phyloP scores from a whole-genome alignment of 2,797 vertebrate genomes.

The Cossypha polioptera region DNA sequence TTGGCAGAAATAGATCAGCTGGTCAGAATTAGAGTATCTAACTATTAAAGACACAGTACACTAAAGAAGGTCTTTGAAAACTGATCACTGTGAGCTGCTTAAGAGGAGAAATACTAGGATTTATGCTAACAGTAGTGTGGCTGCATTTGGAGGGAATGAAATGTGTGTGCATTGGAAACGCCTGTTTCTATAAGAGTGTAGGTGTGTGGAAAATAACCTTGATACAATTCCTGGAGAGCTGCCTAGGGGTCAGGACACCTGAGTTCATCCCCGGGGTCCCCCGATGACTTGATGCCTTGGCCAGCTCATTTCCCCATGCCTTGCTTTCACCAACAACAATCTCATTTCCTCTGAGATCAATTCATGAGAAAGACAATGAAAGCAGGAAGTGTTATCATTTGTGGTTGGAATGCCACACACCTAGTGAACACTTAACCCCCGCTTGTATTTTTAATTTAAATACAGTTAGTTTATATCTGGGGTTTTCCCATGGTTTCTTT shows the following conservation, averaged over 20 bases:
- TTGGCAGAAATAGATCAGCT: not conserved
- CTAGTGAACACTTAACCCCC: not conserved
- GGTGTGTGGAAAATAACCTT: not conserved
- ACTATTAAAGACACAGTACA: not conserved
- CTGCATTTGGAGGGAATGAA: not conserved
- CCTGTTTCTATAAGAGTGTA: not conserved
- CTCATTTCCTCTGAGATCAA: not conserved
- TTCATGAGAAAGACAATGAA: not conserved
- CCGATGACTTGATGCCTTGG: not conserved
- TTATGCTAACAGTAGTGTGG: not conserved
- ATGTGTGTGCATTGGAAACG: not conserved
- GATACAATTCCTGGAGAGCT: not conserved
- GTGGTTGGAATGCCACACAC: conserved; percentile 19
- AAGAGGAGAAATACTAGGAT: not conserved
- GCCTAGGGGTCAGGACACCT: not conserved
- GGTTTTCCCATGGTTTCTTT: conserved; percentile 10
- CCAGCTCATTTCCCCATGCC: not conserved
- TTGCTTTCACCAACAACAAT: not conserved
- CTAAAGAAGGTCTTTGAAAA: not conserved
- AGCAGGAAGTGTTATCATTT: not conserved
- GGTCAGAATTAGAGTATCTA: not conserved
- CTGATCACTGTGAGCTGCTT: not conserved
- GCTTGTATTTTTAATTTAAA: not conserved
- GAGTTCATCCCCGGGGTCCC: not conserved
- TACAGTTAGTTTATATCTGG: not conserved